Conservation (phyloP, 1,140 invertebrate genomes). For the Drosophila dunni region DNA sequence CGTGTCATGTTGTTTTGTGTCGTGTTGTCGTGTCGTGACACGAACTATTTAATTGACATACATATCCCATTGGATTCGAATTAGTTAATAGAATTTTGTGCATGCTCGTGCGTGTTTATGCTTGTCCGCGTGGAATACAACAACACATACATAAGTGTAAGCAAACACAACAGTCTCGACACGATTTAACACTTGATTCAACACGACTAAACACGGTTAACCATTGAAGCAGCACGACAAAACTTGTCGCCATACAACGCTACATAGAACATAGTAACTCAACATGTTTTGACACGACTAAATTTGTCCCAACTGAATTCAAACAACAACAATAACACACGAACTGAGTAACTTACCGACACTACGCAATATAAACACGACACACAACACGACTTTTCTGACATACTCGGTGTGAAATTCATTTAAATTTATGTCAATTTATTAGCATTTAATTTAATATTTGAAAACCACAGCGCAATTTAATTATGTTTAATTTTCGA, state of each 20-base stretch:
- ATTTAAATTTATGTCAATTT: neutral
- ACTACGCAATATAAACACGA: neutral
- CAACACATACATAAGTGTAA: slow-evolving; percentile 9
- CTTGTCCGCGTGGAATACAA: slow-evolving; percentile 11
- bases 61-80: neutral
- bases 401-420: neutral
- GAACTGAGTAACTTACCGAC: neutral
- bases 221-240: slow-evolving; percentile 2
- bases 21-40: neutral
- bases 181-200: slow-evolving; percentile 19
- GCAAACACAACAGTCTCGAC: slow-evolving; percentile 5
- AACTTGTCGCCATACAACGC: slow-evolving; percentile 1
- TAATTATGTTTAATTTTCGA: too few species aligned
- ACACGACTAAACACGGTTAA: slow-evolving; percentile 11
- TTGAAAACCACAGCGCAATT: too few species aligned
- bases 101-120: slow-evolving; percentile 14
- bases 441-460: too few species aligned
- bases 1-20: neutral
- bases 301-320: slow-evolving; percentile 3
- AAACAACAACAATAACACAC: neutral
- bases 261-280: neutral
- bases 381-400: neutral
- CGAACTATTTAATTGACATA: neutral
- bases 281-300: slow-evolving; percentile 1
- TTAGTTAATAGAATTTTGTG: neutral